Conservation (phyloP, 2,797 vertebrate species). For the Ispidina picta region DNA sequence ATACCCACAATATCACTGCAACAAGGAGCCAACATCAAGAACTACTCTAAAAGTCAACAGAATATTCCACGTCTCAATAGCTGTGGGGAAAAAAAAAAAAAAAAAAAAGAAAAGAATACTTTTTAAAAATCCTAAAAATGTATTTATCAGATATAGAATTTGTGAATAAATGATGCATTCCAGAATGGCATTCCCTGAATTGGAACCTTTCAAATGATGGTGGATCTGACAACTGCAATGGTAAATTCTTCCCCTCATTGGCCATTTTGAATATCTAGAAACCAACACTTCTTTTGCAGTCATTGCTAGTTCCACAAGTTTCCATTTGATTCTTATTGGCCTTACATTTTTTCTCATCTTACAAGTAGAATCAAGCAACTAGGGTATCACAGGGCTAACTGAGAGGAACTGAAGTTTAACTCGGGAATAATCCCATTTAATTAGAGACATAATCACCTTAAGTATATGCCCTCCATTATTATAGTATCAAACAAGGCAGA, state of each 20-base stretch:
- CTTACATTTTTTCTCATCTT: background rate
- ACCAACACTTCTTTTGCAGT: background rate
- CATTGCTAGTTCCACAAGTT: background rate
- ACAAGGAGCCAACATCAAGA: background rate
- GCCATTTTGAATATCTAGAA: background rate
- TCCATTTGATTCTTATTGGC: slow-evolving; percentile 40
- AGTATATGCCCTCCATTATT: slow-evolving; percentile 33
- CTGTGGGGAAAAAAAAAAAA: too few relatives aligned
- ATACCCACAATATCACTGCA: background rate
- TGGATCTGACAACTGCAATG: background rate
- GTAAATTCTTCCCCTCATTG: background rate
- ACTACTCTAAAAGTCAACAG: background rate
- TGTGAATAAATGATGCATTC: background rate
- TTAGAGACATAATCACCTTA: slow-evolving; percentile 53
- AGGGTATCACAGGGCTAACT: slow-evolving; percentile 6
- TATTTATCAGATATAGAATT: background rate
- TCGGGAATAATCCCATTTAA: slow-evolving; percentile 49
- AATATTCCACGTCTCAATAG: background rate
- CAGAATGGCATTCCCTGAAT: background rate
- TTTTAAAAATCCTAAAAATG: background rate
- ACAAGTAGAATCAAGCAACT: background rate
- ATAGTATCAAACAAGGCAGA: slow-evolving; percentile 25
- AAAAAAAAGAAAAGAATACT: too few relatives aligned
- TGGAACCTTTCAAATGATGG: background rate
- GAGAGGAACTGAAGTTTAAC: slow-evolving; percentile 43